Base-by-base conservation (phyloP, 2,888 invertebrate genomes). In the Hyposoter didymator region DNA sequence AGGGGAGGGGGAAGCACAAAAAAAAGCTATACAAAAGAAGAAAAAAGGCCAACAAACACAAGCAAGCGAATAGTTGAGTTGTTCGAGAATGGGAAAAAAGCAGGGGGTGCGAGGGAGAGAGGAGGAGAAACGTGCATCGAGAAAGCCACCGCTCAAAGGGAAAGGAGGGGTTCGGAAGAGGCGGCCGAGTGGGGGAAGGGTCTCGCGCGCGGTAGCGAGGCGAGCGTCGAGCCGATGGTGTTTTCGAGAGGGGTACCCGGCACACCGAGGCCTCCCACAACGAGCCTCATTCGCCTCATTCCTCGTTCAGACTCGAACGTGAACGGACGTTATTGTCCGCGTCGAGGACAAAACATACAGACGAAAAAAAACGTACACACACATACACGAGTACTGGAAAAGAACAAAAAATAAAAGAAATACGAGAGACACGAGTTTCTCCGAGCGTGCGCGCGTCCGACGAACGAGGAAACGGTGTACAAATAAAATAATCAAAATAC, bases 291-390 rank as follows among this genome's bases (percentile, higher is more conserved):
- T 55, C 28, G 86, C 73, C 89, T 92, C 91, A 92, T 91, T 92
- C 91, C 87, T 87, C 88, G 89, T 89, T 87, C 89, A 90, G 90
- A 89, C 89, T 85, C 85, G 78, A 84, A 85, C 86, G 78, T 64
- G 84, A 49, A 87, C 87, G 87, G 88, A 87, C 55, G 49, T 47
- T 19, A 10, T 10, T 45, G 43, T 52, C 47, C 78, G 62, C 59
- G 28, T n/a, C 19, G 62, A 66, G 49, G 45, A 82, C 59, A 17
- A 72, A 69, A 73, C 19, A 45, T 35, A 35, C 17, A 39, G 6
- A 67, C 6, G 47, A 12, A 69, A 45, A 45, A 62, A n/a, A 17
- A 70, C 28, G 28, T 4, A 49, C 5, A 69, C 17, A n/a, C 55
- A 10, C 17, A 43, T 32, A 76, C 35, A 62, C 55, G 70, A 70